Evolutionary conservation across 2,797 vertebrate species (phyloP).

Genomic region (Enteromius radiatus): DNA sequence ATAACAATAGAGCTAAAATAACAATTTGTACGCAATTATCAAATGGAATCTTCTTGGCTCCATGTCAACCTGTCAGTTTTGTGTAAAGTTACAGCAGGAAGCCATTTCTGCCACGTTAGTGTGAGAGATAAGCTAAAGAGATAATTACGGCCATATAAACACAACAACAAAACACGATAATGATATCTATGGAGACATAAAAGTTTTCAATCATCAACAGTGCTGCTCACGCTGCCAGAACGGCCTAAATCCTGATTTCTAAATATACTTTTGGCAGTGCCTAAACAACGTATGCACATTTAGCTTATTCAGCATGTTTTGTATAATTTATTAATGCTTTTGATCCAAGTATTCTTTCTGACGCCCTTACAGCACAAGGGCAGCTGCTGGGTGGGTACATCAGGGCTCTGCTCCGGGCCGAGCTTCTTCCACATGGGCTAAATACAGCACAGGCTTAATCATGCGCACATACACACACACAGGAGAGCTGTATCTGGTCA

Average conservation of each 20-base stretch:
- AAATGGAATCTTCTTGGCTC: neutral
- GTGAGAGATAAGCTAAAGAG: constrained; percentile 30
- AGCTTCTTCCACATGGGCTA: constrained; percentile 74
- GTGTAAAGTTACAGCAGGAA: constrained; percentile 13
- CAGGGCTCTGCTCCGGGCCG: constrained; percentile 63
- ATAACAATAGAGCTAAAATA: constrained; percentile 7
- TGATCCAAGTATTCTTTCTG: neutral
- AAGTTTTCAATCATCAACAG: constrained; percentile 20
- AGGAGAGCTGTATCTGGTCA: constrained; percentile 44
- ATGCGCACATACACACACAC: constrained; percentile 62
- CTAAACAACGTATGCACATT: neutral
- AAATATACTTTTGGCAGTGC: neutral
- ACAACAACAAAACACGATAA: constrained; percentile 29
- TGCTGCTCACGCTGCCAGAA: neutral
- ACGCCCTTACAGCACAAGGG: constrained; percentile 3
- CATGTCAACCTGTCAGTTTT: constrained; percentile 16
- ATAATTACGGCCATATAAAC: constrained; percentile 36
- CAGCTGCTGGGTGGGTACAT: constrained; percentile 57
- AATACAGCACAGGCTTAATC: constrained; percentile 68
- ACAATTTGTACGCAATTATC: constrained; percentile 21
- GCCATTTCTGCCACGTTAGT: neutral
- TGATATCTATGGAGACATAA: constrained; percentile 22
- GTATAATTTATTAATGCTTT: constrained; percentile 10
- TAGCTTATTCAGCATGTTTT: neutral
- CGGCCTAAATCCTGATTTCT: neutral